A percentile compares a stretch with the other conserved stretches of the same genome.
Conservation (phyloP, 2,113 vertebrate species). For the Serilophus lunatus region DNA sequence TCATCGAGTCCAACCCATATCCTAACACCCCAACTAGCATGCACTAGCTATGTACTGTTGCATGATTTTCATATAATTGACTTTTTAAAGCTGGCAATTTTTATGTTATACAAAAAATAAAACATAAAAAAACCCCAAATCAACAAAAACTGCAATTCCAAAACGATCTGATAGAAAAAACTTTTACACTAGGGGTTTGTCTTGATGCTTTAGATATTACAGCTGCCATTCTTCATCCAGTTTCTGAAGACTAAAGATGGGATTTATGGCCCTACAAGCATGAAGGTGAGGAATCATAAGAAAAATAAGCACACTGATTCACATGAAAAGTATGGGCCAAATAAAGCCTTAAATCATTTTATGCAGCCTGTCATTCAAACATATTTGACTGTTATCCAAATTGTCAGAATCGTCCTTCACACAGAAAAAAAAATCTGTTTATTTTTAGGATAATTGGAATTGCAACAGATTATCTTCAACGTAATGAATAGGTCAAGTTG, state of each 20-base stretch:
- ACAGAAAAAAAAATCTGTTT: background rate
- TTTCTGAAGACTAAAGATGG: background rate
- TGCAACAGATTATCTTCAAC: conserved; percentile 12
- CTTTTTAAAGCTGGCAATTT: background rate
- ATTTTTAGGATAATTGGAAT: conserved; percentile 47
- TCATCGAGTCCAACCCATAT: too few species aligned
- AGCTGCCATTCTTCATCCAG: background rate
- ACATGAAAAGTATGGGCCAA: conserved; percentile 28
- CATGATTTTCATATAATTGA: background rate
- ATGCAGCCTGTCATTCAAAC: conserved; percentile 16
- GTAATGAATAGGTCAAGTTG: conserved; percentile 27
- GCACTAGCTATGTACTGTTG: background rate
- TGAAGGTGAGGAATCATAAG: conserved; percentile 12
- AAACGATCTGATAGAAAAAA: background rate
- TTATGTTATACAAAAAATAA: background rate
- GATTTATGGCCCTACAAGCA: background rate
- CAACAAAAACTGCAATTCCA: background rate
- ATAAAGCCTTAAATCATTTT: conserved; percentile 50
- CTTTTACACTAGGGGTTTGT: background rate
- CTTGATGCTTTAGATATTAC: background rate
- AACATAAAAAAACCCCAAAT: background rate
- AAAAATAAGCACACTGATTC: conserved; percentile 37
- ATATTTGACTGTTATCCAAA: conserved; percentile 36
- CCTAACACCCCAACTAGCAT: too few species aligned
- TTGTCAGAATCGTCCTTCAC: conserved; percentile 18